Percentiles rank a stretch among this genome's conserved stretches.
Evolutionary conservation across 2,797 vertebrate species (phyloP).

Genomic region (Bradypodion pumilum): DNA sequence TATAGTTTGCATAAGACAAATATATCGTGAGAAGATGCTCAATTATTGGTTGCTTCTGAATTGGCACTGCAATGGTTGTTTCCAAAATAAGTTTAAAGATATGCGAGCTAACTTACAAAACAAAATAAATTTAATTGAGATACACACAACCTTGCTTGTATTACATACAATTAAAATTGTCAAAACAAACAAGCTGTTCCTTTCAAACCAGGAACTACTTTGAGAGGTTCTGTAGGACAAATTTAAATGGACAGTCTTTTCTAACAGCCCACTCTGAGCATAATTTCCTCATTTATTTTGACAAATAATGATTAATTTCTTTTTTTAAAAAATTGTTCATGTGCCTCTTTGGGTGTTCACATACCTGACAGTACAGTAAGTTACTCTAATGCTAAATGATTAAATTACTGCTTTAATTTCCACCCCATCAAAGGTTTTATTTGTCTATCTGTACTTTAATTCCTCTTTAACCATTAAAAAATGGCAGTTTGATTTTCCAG

Average conservation of each 20-base stretch:
- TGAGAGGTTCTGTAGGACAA: constrained; percentile 22
- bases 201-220: constrained; percentile 55
- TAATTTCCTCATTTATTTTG: background rate
- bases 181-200: constrained; percentile 23
- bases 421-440: background rate
- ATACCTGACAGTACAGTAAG: accelerated
- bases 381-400: constrained; percentile 10
- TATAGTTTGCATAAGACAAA: constrained; percentile 2
- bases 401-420: constrained; percentile 2
- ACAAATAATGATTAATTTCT: background rate
- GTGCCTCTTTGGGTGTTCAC: background rate
- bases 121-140: constrained; percentile 20
- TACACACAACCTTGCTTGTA: background rate
- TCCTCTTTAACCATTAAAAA: background rate
- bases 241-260: background rate
- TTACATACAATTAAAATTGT: constrained; percentile 6
- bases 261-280: background rate
- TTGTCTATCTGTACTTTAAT: background rate
- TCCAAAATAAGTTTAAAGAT: constrained; percentile 10
- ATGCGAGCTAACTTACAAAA: constrained; percentile 46
- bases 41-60: constrained; percentile 43
- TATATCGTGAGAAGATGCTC: constrained; percentile 15
- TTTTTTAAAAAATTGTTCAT: background rate
- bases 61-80: background rate
- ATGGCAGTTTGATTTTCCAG: background rate